phyloP scores from a whole-genome alignment of 2,888 invertebrate species.

The Drosophila buzzatii region DNA sequence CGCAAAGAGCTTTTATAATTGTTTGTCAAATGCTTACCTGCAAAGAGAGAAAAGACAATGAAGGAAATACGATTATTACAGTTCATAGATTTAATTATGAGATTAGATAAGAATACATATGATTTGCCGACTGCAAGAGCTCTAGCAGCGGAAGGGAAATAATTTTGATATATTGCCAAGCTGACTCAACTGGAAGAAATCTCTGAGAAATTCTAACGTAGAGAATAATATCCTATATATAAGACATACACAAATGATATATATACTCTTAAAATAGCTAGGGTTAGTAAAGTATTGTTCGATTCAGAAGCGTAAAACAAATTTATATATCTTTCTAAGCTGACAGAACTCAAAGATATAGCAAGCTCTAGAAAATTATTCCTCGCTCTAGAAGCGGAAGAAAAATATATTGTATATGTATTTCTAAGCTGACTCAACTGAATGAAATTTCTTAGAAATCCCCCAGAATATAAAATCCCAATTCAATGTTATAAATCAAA shows the following conservation, averaged over 20 bases:
- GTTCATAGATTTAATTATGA: background rate
- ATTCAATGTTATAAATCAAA: no score
- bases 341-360: no score
- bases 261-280: no score
- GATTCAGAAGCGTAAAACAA: no score
- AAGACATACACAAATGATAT: no score
- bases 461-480: no score
- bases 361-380: background rate
- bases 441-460: no score
- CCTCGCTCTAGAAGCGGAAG: background rate
- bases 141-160: background rate
- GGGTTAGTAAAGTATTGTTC: no score
- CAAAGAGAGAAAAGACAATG: constrained; percentile 24
- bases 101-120: background rate
- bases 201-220: background rate
- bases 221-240: no score
- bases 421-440: no score
- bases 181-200: background rate
- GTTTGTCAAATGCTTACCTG: constrained; percentile 38
- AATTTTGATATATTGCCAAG: background rate
- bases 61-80: constrained; percentile 7
- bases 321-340: no score
- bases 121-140: background rate
- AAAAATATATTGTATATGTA: background rate
- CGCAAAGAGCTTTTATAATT: constrained; percentile 21